A percentile compares a stretch with the other conserved stretches of the same genome.
Conservation (phyloP, 2,113 vertebrate genomes). For the Pristiophorus japonicus region DNA sequence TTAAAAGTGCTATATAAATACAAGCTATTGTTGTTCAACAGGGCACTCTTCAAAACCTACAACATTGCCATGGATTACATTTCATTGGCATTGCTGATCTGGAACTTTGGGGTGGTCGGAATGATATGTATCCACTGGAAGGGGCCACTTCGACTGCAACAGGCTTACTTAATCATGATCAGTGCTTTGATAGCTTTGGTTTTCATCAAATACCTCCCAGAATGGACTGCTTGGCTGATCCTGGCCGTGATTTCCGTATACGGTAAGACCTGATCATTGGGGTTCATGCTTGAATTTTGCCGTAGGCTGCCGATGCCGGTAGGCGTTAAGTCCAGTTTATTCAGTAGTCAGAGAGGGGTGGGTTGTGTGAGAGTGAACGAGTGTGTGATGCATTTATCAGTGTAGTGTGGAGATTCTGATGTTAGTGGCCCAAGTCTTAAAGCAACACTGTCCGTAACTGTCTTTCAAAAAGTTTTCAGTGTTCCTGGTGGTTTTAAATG, state of each 20-base stretch:
- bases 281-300: neutral
- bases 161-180: slow-evolving; percentile 99
- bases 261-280: slow-evolving; percentile 60
- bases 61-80: slow-evolving; percentile 95
- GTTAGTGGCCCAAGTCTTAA: neutral
- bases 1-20: too few species aligned
- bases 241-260: slow-evolving; percentile 94
- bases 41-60: slow-evolving; percentile 97
- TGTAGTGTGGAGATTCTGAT: neutral
- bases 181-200: slow-evolving; percentile 97
- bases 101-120: slow-evolving; percentile 97
- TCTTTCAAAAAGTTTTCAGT: neutral
- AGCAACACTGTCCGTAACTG: neutral
- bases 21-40: too few species aligned
- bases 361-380: neutral
- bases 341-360: neutral
- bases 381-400: neutral
- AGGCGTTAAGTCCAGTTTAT: neutral
- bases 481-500: too few species aligned
- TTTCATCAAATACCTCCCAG: slow-evolving; percentile 97
- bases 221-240: slow-evolving; percentile 98
- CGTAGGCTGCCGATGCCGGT: neutral
- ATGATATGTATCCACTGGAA: slow-evolving; percentile 99
- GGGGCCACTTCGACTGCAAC: slow-evolving; percentile 89
- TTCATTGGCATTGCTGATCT: slow-evolving; percentile 80